Percentiles rank a stretch among this genome's conserved stretches.
phyloP scores from a whole-genome alignment of 2,797 vertebrate species.

The Smutsia gigantea region DNA sequence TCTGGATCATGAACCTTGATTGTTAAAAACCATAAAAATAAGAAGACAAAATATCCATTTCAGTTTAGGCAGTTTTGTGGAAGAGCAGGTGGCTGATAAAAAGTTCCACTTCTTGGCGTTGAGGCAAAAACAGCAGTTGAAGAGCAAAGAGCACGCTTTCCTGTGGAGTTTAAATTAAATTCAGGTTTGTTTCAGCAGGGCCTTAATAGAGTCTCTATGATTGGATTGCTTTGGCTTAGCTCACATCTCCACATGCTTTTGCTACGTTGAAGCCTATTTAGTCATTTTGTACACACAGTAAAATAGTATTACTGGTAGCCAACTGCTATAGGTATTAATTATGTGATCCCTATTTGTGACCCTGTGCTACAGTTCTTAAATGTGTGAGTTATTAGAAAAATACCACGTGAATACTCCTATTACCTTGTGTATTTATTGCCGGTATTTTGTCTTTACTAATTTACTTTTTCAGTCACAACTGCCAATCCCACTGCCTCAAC shows the following conservation, averaged over 20 bases:
- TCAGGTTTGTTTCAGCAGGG: conserved; percentile 83
- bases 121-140: conserved; percentile 68
- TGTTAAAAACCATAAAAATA: conserved; percentile 19
- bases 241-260: conserved; percentile 2
- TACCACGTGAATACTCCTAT: neutral
- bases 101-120: conserved; percentile 68
- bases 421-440: neutral
- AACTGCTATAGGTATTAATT: conserved; percentile 12
- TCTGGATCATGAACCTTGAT: neutral
- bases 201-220: conserved; percentile 77
- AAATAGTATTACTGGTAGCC: conserved; percentile 49
- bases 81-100: conserved; percentile 78
- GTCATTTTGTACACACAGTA: neutral
- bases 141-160: conserved; percentile 63
- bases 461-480: neutral
- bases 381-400: neutral
- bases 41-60: conserved; percentile 54
- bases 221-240: conserved; percentile 42
- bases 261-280: conserved; percentile 44
- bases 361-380: neutral
- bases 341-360: neutral
- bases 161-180: conserved; percentile 82
- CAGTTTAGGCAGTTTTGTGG: conserved; percentile 62
- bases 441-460: neutral
- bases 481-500: neutral